Percentiles rank a stretch among this genome's conserved stretches.
Conservation (phyloP, 2,888 invertebrate species). For the Endomychus coccineus region DNA sequence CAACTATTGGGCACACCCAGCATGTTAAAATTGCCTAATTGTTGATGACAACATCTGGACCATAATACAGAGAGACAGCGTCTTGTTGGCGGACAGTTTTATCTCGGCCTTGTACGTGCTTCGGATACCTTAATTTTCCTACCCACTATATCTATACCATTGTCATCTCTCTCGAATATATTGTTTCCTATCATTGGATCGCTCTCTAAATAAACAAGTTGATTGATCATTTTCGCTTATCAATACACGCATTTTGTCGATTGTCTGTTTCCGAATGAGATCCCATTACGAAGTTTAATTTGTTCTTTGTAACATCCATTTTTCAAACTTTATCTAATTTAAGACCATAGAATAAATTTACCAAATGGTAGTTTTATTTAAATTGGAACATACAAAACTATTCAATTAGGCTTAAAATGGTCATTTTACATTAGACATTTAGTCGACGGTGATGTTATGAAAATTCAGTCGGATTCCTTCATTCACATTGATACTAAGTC, state of each 20-base stretch:
- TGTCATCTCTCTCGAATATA: slow-evolving; percentile 11
- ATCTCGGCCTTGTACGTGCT: slow-evolving; percentile 32
- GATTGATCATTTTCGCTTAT: slow-evolving; percentile 36
- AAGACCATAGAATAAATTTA: slow-evolving; percentile 6
- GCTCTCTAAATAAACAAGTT: slow-evolving; percentile 23
- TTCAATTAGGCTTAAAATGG: slow-evolving; percentile 14
- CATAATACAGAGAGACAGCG: slow-evolving; percentile 8
- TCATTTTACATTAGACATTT: slow-evolving; percentile 13
- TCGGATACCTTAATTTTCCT: slow-evolving; percentile 34
- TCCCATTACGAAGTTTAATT: slow-evolving; percentile 23
- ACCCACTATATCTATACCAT: slow-evolving; percentile 22
- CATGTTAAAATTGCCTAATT: slow-evolving; percentile 32
- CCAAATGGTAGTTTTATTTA: slow-evolving; percentile 9
- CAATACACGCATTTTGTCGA: slow-evolving; percentile 36
- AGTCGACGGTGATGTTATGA: too few relatives aligned
- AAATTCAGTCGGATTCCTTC: too few relatives aligned
- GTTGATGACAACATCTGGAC: slow-evolving; percentile 28
- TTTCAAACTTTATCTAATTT: slow-evolving; percentile 11
- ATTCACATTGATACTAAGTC: too few relatives aligned
- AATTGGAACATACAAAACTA: slow-evolving; percentile 14
- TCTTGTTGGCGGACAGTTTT: slow-evolving; percentile 30
- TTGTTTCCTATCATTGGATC: slow-evolving; percentile 11
- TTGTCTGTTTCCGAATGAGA: slow-evolving; percentile 34
- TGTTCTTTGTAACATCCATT: slow-evolving; percentile 15
- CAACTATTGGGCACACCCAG: too few relatives aligned